Base-by-base conservation (phyloP, 92 coral and sea anemone genomes). In the Nematostella vectensis region DNA sequence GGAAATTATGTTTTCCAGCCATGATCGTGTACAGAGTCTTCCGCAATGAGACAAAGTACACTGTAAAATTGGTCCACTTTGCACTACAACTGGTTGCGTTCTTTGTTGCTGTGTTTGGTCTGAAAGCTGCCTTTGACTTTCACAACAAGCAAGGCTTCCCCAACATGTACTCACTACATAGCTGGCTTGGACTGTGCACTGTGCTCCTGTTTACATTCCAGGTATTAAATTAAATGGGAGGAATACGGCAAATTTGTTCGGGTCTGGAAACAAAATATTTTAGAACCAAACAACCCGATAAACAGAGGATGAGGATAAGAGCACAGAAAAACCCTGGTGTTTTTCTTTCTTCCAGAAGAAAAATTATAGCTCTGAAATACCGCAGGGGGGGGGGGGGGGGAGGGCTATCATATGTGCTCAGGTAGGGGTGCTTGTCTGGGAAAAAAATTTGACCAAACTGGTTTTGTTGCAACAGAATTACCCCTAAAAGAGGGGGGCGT, bases 1-100 rank as follows among this genome's bases (percentile, higher is more conserved):
- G n/a, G n/a, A n/a, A n/a, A n/a, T n/a, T n/a, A n/a, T 28, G 49
- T 47, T 24, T 42, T 68, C 15, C 67, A 89, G 97, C 95, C 21
- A 80, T 91, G 88, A 91, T 85, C 57, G 80, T 85, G 27, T 91
- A 85, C 69, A 73, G 97, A 57, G 87, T 91, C 28, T 81, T 91
- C 63, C 82, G 87, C 4, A 81, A 81, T 48, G 87, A 85, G 58
- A 91, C 67, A 66, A 91, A 85, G 67, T 49, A 64, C 36, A 21
- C 66, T 27, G 82, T 91, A 52, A 91, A 91, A 56, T 27, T 85
- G 62, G 74, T 91, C 4, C 97, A 91, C 65, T 81, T 85, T 76
- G 73, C 71, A 25, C 94, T 91, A 21, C 97, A 91, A 58, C 40
- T 69, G 25, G 36, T 85, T 45, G 97, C 87, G 10, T 81, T 91